Evolutionary conservation across 2,888 invertebrate genomes (phyloP), one percentile per base, ranked within the genome.

Genomic region (Leptinotarsa peninsularis): DNA sequence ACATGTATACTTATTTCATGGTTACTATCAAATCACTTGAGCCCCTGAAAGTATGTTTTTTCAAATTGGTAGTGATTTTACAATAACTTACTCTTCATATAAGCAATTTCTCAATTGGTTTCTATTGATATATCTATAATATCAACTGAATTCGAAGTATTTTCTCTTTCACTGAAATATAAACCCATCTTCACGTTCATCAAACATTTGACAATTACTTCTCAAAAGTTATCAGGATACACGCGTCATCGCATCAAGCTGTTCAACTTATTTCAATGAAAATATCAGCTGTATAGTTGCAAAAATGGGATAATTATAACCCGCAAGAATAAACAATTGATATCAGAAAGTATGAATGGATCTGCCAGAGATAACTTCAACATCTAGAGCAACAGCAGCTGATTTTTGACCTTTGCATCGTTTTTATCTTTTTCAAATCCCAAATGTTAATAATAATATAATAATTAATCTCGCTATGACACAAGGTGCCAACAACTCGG

Each of bases 341-440:
- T 70, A 70, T 70, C 70, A 23, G 43, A 58, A 70, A 50, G 49
- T 58, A 70, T 70, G 70, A 70, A 70, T 70, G 70, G 63, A 63
- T 63, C 63, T 63, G 63, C 43, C 58, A 58, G 49, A 70, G 58
- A 70, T 49, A 70, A 49, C 54, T 68, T 56, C 13, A 27, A 73
- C 74, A 76, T 78, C 77, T 78, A 77, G 76, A 79, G 75, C 73
- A 71, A 81, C 79, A 80, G 78, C 83, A 83, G 82, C 83, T 83
- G 83, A 82, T 82, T 81, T 81, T 76, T 78, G 80, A 80, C 79
- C 80, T 75, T 76, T 77, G 69, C 60, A 71, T 66, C 49, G 23
- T 49, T 70, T 58, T 58, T 70, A 58, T 70, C 58, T 18, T 14
- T 4, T 17, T 43, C 3, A 43, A 63, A 68, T 54, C 17, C 27